Percentiles rank a stretch among this genome's conserved stretches.
Conservation (phyloP, 2,888 invertebrate species). For the Cetonia aurata region DNA sequence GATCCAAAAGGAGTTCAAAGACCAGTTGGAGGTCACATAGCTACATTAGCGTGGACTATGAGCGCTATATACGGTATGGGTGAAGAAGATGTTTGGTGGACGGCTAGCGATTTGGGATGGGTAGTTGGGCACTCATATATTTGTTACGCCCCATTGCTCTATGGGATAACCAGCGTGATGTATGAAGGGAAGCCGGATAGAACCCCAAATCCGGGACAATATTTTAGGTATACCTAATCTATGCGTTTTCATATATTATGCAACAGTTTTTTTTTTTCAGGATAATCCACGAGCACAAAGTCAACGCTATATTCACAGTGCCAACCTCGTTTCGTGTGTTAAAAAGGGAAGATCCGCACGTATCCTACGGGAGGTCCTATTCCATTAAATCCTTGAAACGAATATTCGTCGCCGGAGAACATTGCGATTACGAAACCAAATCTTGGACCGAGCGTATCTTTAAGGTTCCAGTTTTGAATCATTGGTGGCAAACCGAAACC, state of each 20-base stretch:
- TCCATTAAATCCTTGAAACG: conserved; percentile 77
- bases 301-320: conserved; percentile 88
- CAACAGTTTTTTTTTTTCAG: conserved; percentile 66
- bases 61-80: conserved; percentile 83
- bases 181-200: conserved; percentile 96
- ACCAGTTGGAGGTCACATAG: conserved; percentile 91
- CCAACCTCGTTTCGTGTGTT: conserved; percentile 92
- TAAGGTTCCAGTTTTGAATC: conserved; percentile 84
- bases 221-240: conserved; percentile 79
- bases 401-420: conserved; percentile 91
- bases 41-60: conserved; percentile 88
- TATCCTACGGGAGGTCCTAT: conserved; percentile 74
- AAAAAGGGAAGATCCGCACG: conserved; percentile 83
- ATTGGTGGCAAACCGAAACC: conserved; percentile 99
- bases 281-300: conserved; percentile 88
- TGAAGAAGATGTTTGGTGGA: conserved; percentile 89
- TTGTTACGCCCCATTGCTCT: conserved; percentile 89
- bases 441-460: conserved; percentile 80
- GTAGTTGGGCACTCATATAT: conserved; percentile 97
- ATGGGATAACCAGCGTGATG: conserved; percentile 85
- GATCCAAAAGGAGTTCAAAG: conserved; percentile 86
- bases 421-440: conserved; percentile 92
- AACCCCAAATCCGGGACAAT: conserved; percentile 93
- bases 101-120: conserved; percentile 91
- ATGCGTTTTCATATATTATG: no score